Percentiles rank a stretch among this genome's conserved stretches.
phyloP scores from a whole-genome alignment of 2,113 vertebrate species.

The Gallinago undulata region DNA sequence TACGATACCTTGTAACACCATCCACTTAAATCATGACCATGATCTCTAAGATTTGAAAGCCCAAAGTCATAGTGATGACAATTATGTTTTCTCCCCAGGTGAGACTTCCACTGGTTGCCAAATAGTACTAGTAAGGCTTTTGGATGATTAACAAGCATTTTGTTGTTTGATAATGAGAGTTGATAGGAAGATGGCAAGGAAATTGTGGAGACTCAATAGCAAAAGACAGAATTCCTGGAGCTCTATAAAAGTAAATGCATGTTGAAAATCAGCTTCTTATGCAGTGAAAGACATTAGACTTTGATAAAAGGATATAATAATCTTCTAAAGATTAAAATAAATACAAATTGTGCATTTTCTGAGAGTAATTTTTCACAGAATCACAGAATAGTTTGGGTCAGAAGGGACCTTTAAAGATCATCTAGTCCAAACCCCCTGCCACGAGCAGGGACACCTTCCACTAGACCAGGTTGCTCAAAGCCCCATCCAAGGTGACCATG shows the following conservation, averaged over 20 bases:
- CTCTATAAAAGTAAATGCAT: background rate
- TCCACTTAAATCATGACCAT: background rate
- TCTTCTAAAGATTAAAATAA: background rate
- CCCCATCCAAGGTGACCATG: background rate
- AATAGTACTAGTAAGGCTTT: background rate
- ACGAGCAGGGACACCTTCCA: background rate
- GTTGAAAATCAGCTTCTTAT: background rate
- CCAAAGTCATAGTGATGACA: background rate
- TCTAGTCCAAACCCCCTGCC: background rate
- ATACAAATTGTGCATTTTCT: background rate
- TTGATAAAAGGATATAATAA: background rate
- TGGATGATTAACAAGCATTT: background rate
- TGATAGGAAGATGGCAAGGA: background rate
- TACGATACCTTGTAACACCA: background rate
- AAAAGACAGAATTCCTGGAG: background rate
- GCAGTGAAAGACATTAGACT: background rate
- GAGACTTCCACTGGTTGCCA: background rate
- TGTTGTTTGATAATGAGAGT: background rate
- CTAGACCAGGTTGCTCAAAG: background rate
- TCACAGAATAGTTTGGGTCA: background rate
- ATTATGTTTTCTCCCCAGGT: background rate
- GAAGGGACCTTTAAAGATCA: background rate
- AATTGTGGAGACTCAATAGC: background rate
- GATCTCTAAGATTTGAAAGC: background rate
- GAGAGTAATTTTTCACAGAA: background rate